Evolutionary conservation across 2,113 vertebrate species (phyloP).

Genomic region (Notechis scutatus): DNA sequence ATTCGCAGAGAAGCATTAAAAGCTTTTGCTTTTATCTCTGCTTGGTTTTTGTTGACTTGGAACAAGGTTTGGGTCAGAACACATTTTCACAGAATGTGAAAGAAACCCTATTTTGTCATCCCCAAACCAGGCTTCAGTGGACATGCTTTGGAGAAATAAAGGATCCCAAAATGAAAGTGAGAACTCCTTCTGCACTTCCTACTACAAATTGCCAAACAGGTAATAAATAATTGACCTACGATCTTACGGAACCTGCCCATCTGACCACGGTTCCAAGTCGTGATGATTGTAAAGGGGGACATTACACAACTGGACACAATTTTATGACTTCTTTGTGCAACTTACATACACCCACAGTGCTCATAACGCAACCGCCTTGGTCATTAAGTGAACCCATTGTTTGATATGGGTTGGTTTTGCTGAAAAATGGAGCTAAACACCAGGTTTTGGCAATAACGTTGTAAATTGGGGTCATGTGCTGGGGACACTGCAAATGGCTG

Average conservation of each 20-base stretch:
- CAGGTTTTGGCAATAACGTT: neutral
- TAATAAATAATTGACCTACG: neutral
- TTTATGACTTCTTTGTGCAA: neutral
- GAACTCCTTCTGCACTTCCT: too few relatives aligned
- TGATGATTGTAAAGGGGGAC: neutral
- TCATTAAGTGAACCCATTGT: neutral
- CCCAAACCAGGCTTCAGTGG: neutral
- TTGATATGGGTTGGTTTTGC: neutral
- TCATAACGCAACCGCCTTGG: neutral
- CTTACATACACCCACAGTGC: neutral
- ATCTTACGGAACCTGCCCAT: neutral
- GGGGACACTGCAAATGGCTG: neutral
- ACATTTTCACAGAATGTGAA: neutral
- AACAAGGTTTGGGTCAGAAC: too few relatives aligned
- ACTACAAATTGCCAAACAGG: neutral
- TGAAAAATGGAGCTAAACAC: neutral
- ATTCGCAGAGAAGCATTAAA: too few relatives aligned
- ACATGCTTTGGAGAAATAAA: too few relatives aligned
- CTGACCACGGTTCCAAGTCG: neutral
- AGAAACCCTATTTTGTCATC: neutral
- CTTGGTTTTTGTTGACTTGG: too few relatives aligned
- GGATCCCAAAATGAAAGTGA: neutral
- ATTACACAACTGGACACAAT: neutral
- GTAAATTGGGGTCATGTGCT: neutral
- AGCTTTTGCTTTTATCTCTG: too few relatives aligned